Base-by-base conservation (phyloP, 2,797 vertebrate genomes). In the Okamejei kenojei region DNA sequence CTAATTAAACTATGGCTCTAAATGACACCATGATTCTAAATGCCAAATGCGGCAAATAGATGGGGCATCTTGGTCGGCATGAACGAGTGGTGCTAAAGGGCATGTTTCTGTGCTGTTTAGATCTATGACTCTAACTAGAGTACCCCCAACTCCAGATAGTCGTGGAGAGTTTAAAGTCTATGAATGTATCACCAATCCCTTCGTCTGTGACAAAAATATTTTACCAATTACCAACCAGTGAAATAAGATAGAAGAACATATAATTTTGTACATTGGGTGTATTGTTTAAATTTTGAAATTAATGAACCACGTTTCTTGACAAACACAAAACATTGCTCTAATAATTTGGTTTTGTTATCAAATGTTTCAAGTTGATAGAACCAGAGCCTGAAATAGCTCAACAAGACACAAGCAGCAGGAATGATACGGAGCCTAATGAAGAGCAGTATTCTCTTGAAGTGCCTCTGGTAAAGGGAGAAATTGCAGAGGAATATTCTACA, bases 281-380 rank as follows among this genome's bases (percentile, higher is more conserved):
- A n/a, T 61, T 84, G 61, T 84, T 84, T 17, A 15, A 68, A 61
- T 63, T 84, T 84, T 13, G 13, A 65, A 65, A 63, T 65, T 63
- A 19, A 61, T 88, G 61, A 88, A 32, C 1, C 13, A 32, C 4
- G 61, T 21, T 88, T 45, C 88, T 17, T 91, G 35, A 73, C 68
- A 91, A 91, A 73, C 74, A 82, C 21, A 15, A 63, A 38, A 21
- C 54, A 63, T 73, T 38, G 84, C 21, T 73, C 26, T 35, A 71
- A 84, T 71, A 35, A 79, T 82, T 54, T 71, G 21, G 32, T 71
- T 54, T 65, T 65, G 35, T 54, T 86, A n/a, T 73, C 10, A 26
- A 26, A 17, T 79, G 58, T 91, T 88, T 61, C 54, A 76, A 95
- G 94, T 93, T 94, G 77, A 84, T 93, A 74, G 63, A 93, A 94